Evolutionary conservation across 2,888 invertebrate genomes (phyloP).

Genomic region (Heteromurus nitidus): DNA sequence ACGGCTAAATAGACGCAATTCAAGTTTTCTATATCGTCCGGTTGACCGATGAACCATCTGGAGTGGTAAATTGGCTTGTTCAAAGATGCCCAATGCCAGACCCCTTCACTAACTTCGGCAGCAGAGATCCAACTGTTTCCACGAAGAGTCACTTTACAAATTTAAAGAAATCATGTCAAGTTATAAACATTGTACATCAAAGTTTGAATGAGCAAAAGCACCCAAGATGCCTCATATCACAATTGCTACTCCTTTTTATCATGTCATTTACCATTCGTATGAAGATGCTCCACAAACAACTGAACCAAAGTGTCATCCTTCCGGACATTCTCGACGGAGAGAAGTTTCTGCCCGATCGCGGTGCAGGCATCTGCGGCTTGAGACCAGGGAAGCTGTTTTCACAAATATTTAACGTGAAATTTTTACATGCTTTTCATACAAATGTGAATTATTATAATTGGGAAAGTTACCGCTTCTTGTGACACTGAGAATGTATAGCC

Average conservation of each 20-base stretch:
- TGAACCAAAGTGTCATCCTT: slow-evolving; percentile 65
- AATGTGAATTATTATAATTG: too few relatives aligned
- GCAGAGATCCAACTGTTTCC: slow-evolving; percentile 67
- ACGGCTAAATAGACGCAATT: slow-evolving; percentile 70
- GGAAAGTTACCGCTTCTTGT: slow-evolving; percentile 30
- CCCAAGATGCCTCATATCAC: not conserved
- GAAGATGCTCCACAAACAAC: slow-evolving; percentile 56
- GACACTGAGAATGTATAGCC: slow-evolving; percentile 40
- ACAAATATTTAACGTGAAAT: not conserved
- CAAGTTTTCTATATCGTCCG: slow-evolving; percentile 62
- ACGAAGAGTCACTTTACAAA: slow-evolving; percentile 45
- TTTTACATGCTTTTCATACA: too few relatives aligned
- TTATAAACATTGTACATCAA: too few relatives aligned
- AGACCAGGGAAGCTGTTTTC: slow-evolving; percentile 62
- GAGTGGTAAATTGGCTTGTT: slow-evolving; percentile 67
- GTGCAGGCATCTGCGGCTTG: slow-evolving; percentile 51
- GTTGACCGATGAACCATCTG: slow-evolving; percentile 69
- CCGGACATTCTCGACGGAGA: slow-evolving; percentile 53
- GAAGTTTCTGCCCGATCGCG: slow-evolving; percentile 44
- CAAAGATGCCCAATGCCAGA: slow-evolving; percentile 67
- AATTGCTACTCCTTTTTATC: too few relatives aligned
- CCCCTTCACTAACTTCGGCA: slow-evolving; percentile 65
- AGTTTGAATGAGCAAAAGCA: not conserved
- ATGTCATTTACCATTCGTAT: slow-evolving; percentile 46
- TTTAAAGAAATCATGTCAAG: not conserved